Conservation (phyloP, 2,113 vertebrate genomes). For the Anoura caudifer region DNA sequence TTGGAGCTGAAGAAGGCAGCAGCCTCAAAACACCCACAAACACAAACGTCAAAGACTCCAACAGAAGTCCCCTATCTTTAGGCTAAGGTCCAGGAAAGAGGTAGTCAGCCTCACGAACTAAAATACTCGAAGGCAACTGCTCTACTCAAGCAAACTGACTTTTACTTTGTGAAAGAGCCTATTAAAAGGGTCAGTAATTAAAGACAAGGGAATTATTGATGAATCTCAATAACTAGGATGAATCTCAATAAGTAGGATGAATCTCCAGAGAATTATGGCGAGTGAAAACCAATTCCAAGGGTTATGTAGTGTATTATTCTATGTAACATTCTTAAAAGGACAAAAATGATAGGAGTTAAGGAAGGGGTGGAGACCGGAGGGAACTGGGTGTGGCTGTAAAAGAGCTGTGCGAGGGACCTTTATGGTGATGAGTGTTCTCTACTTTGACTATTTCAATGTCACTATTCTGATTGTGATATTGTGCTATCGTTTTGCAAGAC, state of each 20-base stretch:
- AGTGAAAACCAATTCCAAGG: not conserved
- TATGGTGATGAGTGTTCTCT: not conserved
- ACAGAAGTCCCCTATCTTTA: not conserved
- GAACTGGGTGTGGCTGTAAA: not conserved
- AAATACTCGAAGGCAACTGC: not conserved
- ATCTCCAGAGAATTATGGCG: not conserved
- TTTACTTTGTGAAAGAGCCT: not conserved
- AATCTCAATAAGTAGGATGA: not conserved
- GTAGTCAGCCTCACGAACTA: not conserved
- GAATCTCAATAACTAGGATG: not conserved
- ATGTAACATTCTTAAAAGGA: not conserved
- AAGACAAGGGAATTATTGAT: not conserved
- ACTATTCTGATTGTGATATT: not conserved
- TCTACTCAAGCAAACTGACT: not conserved
- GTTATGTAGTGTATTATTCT: not conserved
- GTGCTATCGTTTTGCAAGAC: not conserved
- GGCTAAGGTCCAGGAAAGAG: not conserved
- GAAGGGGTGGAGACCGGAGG: not conserved
- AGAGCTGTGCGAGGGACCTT: not conserved
- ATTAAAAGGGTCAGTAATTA: not conserved
- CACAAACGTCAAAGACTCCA: not conserved
- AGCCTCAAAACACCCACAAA: not conserved
- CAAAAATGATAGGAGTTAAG: not conserved
- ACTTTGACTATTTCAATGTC: not conserved
- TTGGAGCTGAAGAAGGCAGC: not conserved